A percentile compares a stretch with the other conserved stretches of the same genome.
Evolutionary conservation across 2,797 vertebrate genomes (phyloP).

Genomic region (Geotrypetes seraphini): DNA sequence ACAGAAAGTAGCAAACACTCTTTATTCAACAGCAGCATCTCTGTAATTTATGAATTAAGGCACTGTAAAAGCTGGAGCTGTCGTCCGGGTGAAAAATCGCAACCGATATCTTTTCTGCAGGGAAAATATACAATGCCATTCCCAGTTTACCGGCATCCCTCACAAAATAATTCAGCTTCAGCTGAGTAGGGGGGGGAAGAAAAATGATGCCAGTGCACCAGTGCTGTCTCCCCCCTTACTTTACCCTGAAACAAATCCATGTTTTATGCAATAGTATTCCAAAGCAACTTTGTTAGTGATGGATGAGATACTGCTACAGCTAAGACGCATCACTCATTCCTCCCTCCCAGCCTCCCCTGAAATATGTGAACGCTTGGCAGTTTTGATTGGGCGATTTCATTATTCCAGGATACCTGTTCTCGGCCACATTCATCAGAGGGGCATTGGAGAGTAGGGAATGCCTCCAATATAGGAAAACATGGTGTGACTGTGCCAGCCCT

Average conservation of each 20-base stretch:
- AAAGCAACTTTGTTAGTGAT: background rate
- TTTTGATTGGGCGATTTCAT: constrained; percentile 4
- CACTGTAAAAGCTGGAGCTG: background rate
- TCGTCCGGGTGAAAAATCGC: background rate
- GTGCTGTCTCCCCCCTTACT: constrained; percentile 8
- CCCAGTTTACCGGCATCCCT: constrained; percentile 4
- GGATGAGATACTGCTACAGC: background rate
- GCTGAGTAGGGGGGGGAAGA: background rate
- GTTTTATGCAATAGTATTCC: constrained; percentile 15
- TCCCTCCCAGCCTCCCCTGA: no score
- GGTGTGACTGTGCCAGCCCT: no score
- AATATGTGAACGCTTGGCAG: no score
- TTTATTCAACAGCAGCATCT: no score
- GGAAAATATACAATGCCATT: rapidly evolving
- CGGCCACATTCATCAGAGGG: background rate
- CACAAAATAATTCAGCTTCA: background rate
- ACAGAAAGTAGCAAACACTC: no score
- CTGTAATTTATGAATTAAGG: background rate
- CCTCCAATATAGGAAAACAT: no score
- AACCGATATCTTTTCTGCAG: background rate
- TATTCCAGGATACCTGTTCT: constrained; percentile 17
- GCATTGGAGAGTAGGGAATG: background rate
- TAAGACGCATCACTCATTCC: no score
- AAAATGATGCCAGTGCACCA: no score
- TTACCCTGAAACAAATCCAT: constrained; percentile 27